Evolutionary conservation across 2,888 invertebrate genomes (phyloP).

Genomic region (Ectemnius continuus): DNA sequence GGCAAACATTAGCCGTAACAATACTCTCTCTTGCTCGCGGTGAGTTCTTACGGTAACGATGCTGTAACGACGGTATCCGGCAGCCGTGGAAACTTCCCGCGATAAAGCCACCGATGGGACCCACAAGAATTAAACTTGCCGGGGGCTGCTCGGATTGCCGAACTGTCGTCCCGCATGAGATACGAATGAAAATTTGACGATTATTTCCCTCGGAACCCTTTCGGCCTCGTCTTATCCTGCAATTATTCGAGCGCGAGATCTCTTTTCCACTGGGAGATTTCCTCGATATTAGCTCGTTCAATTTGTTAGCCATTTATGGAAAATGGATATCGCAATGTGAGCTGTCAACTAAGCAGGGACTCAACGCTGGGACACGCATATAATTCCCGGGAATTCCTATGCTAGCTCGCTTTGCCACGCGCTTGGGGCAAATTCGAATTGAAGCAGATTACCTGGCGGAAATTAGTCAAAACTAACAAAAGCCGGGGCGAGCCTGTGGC

Average conservation of each 20-base stretch:
- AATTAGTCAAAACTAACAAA: conserved; percentile 76
- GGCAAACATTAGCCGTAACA: conserved; percentile 77
- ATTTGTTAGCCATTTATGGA: neutral
- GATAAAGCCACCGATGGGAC: conserved; percentile 77
- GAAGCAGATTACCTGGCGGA: conserved; percentile 69
- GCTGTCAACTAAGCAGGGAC: conserved; percentile 36
- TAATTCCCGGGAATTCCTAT: conserved; percentile 44
- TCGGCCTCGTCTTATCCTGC: neutral
- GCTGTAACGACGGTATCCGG: conserved; percentile 73
- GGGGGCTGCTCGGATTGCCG: conserved; percentile 64
- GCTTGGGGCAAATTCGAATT: conserved; percentile 57
- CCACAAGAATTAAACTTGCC: conserved; percentile 73
- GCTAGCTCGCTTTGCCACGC: conserved; percentile 37
- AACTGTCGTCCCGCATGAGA: conserved; percentile 51
- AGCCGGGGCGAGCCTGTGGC: conserved; percentile 60
- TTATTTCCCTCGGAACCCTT: conserved; percentile 4
- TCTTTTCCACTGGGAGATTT: neutral
- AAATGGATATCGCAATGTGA: neutral
- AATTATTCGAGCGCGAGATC: neutral
- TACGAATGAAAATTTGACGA: conserved; percentile 61
- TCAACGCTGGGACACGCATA: conserved; percentile 29
- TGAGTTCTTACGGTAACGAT: conserved; percentile 77
- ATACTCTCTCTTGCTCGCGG: conserved; percentile 59
- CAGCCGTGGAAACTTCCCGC: conserved; percentile 72
- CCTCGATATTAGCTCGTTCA: neutral